Evolutionary conservation across 2,888 invertebrate genomes (phyloP).

Genomic region (Baronia brevicornis): DNA sequence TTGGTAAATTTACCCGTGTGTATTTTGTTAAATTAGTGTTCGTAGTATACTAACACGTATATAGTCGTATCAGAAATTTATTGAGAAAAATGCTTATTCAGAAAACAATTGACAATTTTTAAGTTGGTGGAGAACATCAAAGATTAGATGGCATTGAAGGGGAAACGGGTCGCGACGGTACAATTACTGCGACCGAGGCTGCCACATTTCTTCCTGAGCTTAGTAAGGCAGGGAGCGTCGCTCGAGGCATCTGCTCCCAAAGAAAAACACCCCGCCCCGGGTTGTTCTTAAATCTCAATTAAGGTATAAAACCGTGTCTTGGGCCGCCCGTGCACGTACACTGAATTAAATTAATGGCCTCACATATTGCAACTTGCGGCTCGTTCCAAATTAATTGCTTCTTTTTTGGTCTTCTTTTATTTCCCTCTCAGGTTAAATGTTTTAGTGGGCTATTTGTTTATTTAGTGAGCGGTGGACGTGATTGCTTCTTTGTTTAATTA

Average conservation of each 20-base stretch:
- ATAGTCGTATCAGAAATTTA: too few relatives aligned
- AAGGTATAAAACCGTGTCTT: slow-evolving; percentile 71
- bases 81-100: too few relatives aligned
- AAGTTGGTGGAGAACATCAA: too few relatives aligned
- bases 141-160: slow-evolving; percentile 2
- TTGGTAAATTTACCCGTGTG: too few relatives aligned
- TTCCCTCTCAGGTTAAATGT: slow-evolving; percentile 56
- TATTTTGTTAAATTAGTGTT: too few relatives aligned
- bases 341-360: slow-evolving; percentile 73
- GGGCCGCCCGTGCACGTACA: slow-evolving; percentile 60
- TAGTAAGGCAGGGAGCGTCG: slow-evolving; percentile 22
- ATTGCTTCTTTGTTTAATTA: slow-evolving; percentile 35
- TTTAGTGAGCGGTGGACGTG: slow-evolving; percentile 34
- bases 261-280: slow-evolving; percentile 50
- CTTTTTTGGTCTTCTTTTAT: slow-evolving; percentile 54
- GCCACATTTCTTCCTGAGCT: slow-evolving; percentile 21
- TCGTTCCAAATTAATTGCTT: slow-evolving; percentile 60
- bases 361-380: slow-evolving; percentile 68
- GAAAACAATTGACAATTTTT: too few relatives aligned
- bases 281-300: slow-evolving; percentile 74
- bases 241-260: slow-evolving; percentile 34
- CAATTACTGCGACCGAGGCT: slow-evolving; percentile 12
- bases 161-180: slow-evolving; percentile 5
- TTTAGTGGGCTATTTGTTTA: slow-evolving; percentile 62
- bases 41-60: too few relatives aligned